Percentiles rank a stretch among this genome's conserved stretches.
phyloP scores from a whole-genome alignment of 2,113 vertebrate species.

The Pseudorasbora parva region DNA sequence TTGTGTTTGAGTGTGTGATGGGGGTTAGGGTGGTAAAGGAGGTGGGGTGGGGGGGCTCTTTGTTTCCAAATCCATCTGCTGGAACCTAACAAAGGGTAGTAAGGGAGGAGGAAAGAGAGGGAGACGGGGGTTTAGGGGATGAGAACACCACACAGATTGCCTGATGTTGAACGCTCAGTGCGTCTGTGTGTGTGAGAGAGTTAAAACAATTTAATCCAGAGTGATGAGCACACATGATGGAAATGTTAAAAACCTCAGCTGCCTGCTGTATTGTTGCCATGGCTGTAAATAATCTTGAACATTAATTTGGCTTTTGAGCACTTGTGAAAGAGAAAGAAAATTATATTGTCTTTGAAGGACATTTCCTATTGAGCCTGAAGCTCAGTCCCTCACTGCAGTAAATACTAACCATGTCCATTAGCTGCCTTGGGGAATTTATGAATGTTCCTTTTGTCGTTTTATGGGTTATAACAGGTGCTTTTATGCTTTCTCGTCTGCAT shows the following conservation, averaged over 20 bases:
- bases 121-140: slow-evolving; percentile 32
- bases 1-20: slow-evolving; percentile 54
- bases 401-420: not conserved
- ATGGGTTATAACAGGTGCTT: slow-evolving; percentile 29
- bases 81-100: slow-evolving; percentile 78
- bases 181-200: slow-evolving; percentile 12
- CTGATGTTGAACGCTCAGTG: slow-evolving; percentile 24
- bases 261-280: slow-evolving; percentile 8
- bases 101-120: slow-evolving; percentile 68
- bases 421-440: not conserved
- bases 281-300: not conserved
- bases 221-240: not conserved
- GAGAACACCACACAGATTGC: slow-evolving; percentile 60
- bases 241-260: not conserved
- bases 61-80: slow-evolving; percentile 89
- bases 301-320: slow-evolving; percentile 1
- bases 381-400: not conserved
- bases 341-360: not conserved
- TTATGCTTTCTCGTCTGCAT: not conserved
- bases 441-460: not conserved
- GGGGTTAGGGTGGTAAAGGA: slow-evolving; percentile 56
- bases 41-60: slow-evolving; percentile 73
- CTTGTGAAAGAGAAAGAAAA: not conserved
- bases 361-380: not conserved
- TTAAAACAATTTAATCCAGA: slow-evolving; percentile 17